Evolutionary conservation across 2,113 vertebrate species (phyloP).

Genomic region (Nothobranchius kuhntae): DNA sequence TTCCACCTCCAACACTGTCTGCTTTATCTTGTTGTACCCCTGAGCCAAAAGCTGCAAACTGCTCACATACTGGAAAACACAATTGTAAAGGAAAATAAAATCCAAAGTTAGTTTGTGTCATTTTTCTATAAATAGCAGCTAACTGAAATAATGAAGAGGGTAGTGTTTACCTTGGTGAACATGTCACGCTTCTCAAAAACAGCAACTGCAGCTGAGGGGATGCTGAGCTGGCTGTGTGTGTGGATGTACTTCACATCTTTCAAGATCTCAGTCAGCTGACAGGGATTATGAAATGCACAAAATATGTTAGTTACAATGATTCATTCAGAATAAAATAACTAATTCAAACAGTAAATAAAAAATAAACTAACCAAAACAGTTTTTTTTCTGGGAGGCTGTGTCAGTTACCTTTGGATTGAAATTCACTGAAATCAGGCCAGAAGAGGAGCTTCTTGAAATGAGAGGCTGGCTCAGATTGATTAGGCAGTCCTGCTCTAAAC

Average conservation of each 20-base stretch:
- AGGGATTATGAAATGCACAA: constrained; percentile 28
- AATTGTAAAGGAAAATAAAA: not conserved
- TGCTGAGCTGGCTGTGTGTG: constrained; percentile 70
- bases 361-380: not conserved
- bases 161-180: constrained; percentile 79
- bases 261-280: constrained; percentile 79
- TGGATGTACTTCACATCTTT: constrained; percentile 86
- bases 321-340: not conserved
- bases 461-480: constrained; percentile 83
- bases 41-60: constrained; percentile 80
- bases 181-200: constrained; percentile 79
- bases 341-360: not conserved
- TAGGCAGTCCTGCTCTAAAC: constrained; percentile 76
- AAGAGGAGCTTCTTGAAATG: constrained; percentile 67
- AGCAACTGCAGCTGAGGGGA: constrained; percentile 78
- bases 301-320: not conserved
- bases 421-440: constrained; percentile 82
- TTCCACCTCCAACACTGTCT: constrained; percentile 80
- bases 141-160: not conserved
- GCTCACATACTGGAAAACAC: constrained; percentile 70
- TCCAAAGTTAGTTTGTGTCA: not conserved
- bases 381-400: not conserved
- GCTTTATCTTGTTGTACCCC: constrained; percentile 82
- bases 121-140: not conserved
- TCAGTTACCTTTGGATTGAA: constrained; percentile 80